Evolutionary conservation across 2,113 vertebrate species (phyloP).

Genomic region (Chelonoidis abingdonii): DNA sequence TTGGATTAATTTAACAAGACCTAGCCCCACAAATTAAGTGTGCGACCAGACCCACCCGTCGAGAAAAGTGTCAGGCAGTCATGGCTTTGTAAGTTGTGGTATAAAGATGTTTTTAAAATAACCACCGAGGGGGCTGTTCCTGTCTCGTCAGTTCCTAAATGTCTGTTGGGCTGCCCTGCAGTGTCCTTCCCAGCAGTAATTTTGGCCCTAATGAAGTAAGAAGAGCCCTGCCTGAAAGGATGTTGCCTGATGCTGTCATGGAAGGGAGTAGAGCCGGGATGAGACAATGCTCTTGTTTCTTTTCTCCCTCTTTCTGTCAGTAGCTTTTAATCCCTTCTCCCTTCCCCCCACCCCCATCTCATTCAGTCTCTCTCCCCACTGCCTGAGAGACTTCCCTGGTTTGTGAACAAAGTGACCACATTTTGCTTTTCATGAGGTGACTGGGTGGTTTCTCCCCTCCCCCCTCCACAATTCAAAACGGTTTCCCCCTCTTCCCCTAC

Average conservation of each 20-base stretch:
- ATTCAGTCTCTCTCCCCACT: background rate
- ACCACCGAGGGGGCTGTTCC: background rate
- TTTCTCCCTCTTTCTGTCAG: background rate
- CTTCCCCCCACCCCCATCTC: background rate
- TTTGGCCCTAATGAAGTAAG: background rate
- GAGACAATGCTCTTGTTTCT: background rate
- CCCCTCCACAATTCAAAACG: background rate
- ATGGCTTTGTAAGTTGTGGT: background rate
- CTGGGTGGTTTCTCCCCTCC: background rate
- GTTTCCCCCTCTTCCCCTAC: background rate
- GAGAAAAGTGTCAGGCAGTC: background rate
- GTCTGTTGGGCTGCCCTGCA: too few species aligned
- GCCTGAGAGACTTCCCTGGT: background rate
- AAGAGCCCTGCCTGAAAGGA: background rate
- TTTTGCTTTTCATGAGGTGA: too few species aligned
- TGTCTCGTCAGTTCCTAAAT: background rate
- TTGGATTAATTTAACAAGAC: background rate
- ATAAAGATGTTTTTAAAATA: background rate
- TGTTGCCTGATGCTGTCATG: background rate
- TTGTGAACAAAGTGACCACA: background rate
- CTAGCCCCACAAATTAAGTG: background rate
- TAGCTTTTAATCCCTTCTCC: fast-evolving
- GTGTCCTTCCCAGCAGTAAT: background rate
- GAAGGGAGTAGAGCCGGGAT: background rate
- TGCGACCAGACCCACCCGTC: background rate